Percentiles rank a stretch among this genome's conserved stretches.
These are phyloP conservation scores for Selene dorsalis DNA, from an alignment of 2,797 vertebrate species.

Conservation along the genomic window DNA sequence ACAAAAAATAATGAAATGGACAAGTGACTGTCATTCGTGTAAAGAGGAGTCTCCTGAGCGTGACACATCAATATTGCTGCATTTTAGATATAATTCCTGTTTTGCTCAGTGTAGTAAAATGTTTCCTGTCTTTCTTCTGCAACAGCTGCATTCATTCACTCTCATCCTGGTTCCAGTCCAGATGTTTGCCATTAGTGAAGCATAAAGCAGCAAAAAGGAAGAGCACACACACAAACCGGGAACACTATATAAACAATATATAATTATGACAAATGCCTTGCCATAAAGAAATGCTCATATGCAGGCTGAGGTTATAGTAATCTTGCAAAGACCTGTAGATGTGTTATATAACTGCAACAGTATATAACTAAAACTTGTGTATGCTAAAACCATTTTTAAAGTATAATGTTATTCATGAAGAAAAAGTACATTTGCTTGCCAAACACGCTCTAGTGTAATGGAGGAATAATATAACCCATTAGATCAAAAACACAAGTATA, in stretches of 20 bases:
- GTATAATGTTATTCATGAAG: background rate
- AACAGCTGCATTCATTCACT: background rate
- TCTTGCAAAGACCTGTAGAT: background rate
- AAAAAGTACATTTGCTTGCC: background rate
- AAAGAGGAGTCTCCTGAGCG: background rate
- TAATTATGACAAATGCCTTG: background rate
- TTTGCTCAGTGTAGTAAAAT: constrained; percentile 2
- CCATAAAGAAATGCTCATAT: background rate
- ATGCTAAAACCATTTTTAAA: background rate
- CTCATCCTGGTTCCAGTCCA: background rate
- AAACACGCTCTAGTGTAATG: background rate
- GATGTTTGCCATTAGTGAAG: background rate
- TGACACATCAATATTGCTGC: background rate
- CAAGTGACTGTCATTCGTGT: constrained; percentile 29
- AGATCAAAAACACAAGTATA: background rate
- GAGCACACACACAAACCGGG: background rate
- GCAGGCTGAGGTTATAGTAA: background rate
- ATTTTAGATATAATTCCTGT: constrained; percentile 16
- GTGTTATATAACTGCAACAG: background rate
- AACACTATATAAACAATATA: too few relatives aligned
- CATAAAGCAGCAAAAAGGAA: background rate
- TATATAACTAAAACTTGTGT: background rate
- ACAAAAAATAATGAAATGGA: background rate
- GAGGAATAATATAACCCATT: background rate
- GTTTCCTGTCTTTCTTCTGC: background rate